Evolutionary conservation across 2,888 invertebrate species (phyloP), one percentile per base, ranked within the genome.

Genomic region (Lobophora halterata): DNA sequence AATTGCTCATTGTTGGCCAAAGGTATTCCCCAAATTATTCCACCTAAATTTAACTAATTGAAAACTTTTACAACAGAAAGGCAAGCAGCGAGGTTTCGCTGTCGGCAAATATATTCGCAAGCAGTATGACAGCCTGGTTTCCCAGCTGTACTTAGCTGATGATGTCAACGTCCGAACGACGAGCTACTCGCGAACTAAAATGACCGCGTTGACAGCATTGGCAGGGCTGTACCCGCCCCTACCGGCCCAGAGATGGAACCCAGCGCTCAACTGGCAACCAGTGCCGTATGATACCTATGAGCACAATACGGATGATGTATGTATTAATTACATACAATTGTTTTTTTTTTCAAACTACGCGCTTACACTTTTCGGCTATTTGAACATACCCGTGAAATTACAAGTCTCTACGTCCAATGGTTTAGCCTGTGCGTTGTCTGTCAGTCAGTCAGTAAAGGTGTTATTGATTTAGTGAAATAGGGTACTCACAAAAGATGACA

Each of bases 121-220:
- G 3, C 71, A 68, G 5, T 90, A 90, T 52, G 67, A 74, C n/a
- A 56, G 66, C 0, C 74, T 88, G 13, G 61, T 90, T 18, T 89
- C 83, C 0, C 57, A 56, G 1, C 48, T 85, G 6, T 91, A 90
- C 56, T 57, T 78, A 1, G 74, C 85, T 5, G 79, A 83, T 18
- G 83, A 92, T 64, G 70, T 89, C 3, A 51, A 58, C 5, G 76
- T 89, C 25, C 77, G 89, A 11, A 92, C 92, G 17, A 93, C 94
- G 0, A 91, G 92, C 63, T 92, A 88, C 61, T 92, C 92, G 32
- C 86, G 94, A 27, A 94, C 95, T 0, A 90, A 94, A 73, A 93
- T 93, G 90, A 92, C 93, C 2, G 92, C 91, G 0, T 81, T 92
- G 42, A 76, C 92, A 12, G 91, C 92, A 2, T 74, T 93, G 39